Base-by-base conservation (phyloP, 2,797 vertebrate genomes). In the Amblyopsis hoosieri region DNA sequence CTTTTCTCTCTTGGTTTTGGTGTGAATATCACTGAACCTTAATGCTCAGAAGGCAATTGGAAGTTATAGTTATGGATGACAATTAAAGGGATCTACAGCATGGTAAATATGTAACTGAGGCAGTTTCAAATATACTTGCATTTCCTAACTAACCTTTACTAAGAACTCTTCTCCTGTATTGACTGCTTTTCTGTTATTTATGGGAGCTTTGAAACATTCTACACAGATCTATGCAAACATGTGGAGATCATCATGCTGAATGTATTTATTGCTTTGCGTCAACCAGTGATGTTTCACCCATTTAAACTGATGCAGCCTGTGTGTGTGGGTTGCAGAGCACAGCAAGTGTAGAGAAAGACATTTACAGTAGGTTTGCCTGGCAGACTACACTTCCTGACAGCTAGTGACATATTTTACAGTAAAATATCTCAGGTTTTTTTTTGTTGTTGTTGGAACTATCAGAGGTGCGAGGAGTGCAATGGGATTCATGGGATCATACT, bases 401-500 rank as follows among this genome's bases (percentile, higher is more conserved):
- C 64, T 29, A 29, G 23, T 29, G 23, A 29, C 23, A 29, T 1
- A 29, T 55, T 71, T 57, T 19, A 60, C 46, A 71, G 64, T 45
- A 68, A 63, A 71, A 67, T 37, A 47, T 62, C 50, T 29, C 23
- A 4, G 23, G 23, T 3, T 29, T 29, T 4, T 29, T 29, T 29
- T 53, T 69, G 68, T 69, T 73, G 77, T 70, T 62, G 57, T 64
- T 50, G 50, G 62, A 67, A 60, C 75, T 72, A 74, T 72, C 57
- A 6, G 37, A 42, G 37, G 37, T 42, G 37, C 8, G 37, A 42
- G 37, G 37, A 42, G 37, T 42, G 37, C 37, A 42, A 9, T 8
- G 37, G 37, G 37, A 42, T 42, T 42, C 37, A 42, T 42, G 37
- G 37, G 37, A 42, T 42, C 37, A 42, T 42, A 9, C 37, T 42